Base-by-base conservation (phyloP, 1,140 invertebrate genomes). In the Zophobas morio region DNA sequence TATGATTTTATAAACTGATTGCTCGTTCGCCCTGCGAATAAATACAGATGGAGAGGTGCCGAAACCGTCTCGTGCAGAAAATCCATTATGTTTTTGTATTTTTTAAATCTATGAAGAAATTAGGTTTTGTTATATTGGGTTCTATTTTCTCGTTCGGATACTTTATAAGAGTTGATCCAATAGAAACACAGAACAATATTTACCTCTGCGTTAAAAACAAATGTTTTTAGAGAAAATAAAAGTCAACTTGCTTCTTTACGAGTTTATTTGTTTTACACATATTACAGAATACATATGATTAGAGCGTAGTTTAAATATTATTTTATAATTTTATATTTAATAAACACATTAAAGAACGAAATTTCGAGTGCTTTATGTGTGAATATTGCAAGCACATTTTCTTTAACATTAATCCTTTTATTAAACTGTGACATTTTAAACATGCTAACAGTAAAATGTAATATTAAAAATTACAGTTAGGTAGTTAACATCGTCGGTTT, bases 381-480 rank as follows among this genome's bases (percentile, higher is more conserved):
- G 71, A 54, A 53, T 73, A 54, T 73, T 73, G 71, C 71, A 73
- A 73, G 71, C 71, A 73, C 71, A 42, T 40, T 73, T 6, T 54
- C 34, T 73, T 73, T 73, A 54, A 56, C 39, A 73, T 53, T 73
- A 72, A 72, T 53, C 37, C 35, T 40, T 53, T 53, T 73, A 20
- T 20, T 39, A 70, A 73, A 73, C 54, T 73, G 71, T 54, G 71
- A 73, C 71, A 73, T 73, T 73, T 73, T 73, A 53, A 40, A 73
- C 51, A 39, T 73, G 71, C 71, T 73, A 73, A 73, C 71, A 73
- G 71, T 54, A 73, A 73, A 73, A 73, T 73, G 71, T 56, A 73
- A 73, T 73, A 73, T 73, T 73, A 73, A 73, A 73, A 73, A 73
- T 73, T 73, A 73, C 71, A 73, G 36, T 73, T 73, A 73, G 60